These are phyloP conservation scores for Cyprinodon diabolis DNA, from an alignment of 2,797 vertebrate species.

Conservation along the genomic window DNA sequence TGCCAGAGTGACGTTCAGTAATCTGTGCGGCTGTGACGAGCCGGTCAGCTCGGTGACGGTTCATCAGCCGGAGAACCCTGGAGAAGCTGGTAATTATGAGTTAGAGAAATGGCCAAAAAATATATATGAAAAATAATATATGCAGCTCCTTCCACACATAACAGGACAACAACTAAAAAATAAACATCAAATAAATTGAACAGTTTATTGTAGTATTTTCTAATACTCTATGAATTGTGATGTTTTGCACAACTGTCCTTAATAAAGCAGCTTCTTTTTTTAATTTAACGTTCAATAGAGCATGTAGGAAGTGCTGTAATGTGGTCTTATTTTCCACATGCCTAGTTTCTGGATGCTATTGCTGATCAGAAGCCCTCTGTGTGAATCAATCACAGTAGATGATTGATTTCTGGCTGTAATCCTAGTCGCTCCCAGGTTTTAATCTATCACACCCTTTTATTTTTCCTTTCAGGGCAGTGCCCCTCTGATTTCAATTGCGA, in stretches of 20 bases:
- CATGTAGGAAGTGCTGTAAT: not conserved
- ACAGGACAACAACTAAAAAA: not conserved
- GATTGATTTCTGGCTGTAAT: not conserved
- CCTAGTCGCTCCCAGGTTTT: not conserved
- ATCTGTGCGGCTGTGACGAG: conserved; percentile 94
- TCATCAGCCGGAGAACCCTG: conserved; percentile 68
- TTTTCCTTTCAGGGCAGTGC: conserved; percentile 68
- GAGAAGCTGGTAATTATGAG: conserved; percentile 71
- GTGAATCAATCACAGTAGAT: too few relatives aligned
- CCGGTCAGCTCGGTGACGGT: conserved; percentile 87
- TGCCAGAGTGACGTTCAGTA: conserved; percentile 95
- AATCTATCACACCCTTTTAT: not conserved
- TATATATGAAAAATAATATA: not conserved
- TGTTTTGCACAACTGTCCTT: not conserved
- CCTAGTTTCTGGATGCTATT: too few relatives aligned
- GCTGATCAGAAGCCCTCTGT: too few relatives aligned
- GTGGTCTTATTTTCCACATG: too few relatives aligned
- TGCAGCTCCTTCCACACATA: not conserved
- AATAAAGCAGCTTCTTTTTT: not conserved
- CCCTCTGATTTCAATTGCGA: conserved; percentile 84
- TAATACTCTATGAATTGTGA: not conserved
- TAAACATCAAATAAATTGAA: not conserved
- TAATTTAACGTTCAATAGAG: not conserved
- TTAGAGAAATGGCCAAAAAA: not conserved
- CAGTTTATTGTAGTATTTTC: not conserved